Percentiles rank a stretch among this genome's conserved stretches.
Evolutionary conservation across 2,113 vertebrate species (phyloP).

Genomic region (Rynchops niger): DNA sequence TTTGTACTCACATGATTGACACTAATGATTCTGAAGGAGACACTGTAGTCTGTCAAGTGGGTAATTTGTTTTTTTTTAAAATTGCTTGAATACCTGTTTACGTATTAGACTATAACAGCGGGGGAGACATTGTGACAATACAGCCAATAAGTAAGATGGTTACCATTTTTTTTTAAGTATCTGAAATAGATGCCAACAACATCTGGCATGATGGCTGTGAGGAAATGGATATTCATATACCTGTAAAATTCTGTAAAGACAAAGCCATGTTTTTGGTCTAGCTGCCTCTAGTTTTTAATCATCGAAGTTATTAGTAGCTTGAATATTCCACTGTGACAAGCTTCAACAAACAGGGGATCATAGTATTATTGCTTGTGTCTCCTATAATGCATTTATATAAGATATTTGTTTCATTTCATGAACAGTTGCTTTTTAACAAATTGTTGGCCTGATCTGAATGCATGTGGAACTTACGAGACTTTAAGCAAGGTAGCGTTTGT

Average conservation of each 20-base stretch:
- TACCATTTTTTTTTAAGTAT: background rate
- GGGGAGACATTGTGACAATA: background rate
- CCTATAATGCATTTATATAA: background rate
- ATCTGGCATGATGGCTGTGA: background rate
- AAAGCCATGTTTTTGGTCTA: background rate
- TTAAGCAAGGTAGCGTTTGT: background rate
- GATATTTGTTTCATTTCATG: background rate
- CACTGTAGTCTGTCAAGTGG: background rate
- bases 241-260: background rate
- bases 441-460: background rate
- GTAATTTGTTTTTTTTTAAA: constrained; percentile 27
- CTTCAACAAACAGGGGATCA: background rate
- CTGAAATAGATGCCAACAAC: background rate
- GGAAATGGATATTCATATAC: background rate
- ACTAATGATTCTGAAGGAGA: constrained; percentile 53
- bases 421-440: background rate
- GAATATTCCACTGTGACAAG: background rate
- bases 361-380: background rate
- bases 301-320: background rate
- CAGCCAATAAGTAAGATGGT: constrained; percentile 11
- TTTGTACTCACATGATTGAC: constrained; percentile 61
- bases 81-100: constrained; percentile 35
- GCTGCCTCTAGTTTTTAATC: background rate
- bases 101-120: background rate
- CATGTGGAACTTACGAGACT: background rate